phyloP scores from a whole-genome alignment of 2,113 vertebrate genomes.

The Tetraodon nigroviridis region DNA sequence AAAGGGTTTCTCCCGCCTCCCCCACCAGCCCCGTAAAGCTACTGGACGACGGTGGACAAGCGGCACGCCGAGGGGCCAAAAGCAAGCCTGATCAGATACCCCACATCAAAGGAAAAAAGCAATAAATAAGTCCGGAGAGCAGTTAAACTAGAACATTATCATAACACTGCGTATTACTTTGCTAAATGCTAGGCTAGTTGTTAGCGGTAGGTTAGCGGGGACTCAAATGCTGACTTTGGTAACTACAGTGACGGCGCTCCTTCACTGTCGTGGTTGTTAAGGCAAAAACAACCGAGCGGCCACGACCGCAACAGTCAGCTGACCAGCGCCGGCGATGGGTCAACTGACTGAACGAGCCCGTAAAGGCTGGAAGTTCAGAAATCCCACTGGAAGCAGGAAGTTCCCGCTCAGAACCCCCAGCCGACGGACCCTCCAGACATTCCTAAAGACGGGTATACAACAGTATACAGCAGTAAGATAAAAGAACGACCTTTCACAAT shows the following conservation, averaged over 20 bases:
- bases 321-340: too few species aligned
- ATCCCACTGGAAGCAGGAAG: constrained; percentile 17
- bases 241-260: constrained; percentile 43
- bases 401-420: constrained; percentile 54
- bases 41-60: constrained; percentile 33
- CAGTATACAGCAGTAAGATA: constrained; percentile 71
- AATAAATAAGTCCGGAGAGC: constrained; percentile 68
- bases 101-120: constrained; percentile 37
- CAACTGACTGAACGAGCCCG: neutral
- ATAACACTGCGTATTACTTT: constrained; percentile 37
- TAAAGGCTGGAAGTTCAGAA: neutral
- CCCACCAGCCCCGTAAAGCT: constrained; percentile 60
- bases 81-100: constrained; percentile 42
- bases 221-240: constrained; percentile 66
- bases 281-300: constrained; percentile 38
- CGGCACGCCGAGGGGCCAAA: constrained; percentile 30
- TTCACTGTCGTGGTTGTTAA: constrained; percentile 1
- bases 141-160: constrained; percentile 50
- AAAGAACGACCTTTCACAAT: constrained; percentile 11
- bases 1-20: constrained; percentile 24
- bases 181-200: constrained; percentile 63
- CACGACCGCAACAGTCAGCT: constrained; percentile 12
- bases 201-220: constrained; percentile 49
- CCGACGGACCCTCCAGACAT: constrained; percentile 32
- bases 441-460: constrained; percentile 72